Percentiles rank a stretch among this genome's conserved stretches.
Conservation (phyloP, 2,797 vertebrate genomes). For the Cheirogaleus major region DNA sequence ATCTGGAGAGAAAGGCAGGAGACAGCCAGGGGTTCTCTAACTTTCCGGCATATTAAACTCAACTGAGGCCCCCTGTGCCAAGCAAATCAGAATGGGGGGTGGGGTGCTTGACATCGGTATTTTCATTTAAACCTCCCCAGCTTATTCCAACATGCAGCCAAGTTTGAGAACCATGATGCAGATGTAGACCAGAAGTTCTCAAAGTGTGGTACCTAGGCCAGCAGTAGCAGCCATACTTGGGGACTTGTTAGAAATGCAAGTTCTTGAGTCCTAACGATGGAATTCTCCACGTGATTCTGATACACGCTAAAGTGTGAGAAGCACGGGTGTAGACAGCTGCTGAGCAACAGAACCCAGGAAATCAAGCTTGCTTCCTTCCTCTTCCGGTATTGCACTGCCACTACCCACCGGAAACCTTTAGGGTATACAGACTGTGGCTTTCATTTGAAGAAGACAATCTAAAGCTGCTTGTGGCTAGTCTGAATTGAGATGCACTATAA, state of each 20-base stretch:
- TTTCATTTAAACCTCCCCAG: neutral
- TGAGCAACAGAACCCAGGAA: conserved; percentile 18
- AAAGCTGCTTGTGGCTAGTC: neutral
- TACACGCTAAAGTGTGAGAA: neutral
- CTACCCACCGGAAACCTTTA: neutral
- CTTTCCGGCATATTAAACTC: neutral
- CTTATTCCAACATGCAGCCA: neutral
- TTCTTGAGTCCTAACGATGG: neutral
- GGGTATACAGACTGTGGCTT: neutral
- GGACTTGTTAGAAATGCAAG: neutral
- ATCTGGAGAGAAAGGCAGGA: neutral
- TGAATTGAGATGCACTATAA: neutral
- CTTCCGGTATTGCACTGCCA: neutral
- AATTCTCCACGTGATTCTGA: neutral
- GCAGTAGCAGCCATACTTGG: neutral
- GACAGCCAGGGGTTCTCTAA: neutral
- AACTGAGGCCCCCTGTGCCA: neutral
- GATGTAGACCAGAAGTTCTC: neutral
- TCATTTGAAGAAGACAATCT: neutral
- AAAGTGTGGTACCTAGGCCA: neutral
- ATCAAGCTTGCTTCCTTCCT: neutral
- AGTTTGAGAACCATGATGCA: neutral
- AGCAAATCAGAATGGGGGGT: neutral
- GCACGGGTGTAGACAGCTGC: neutral
- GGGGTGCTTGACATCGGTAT: neutral